Evolutionary conservation across 2,113 vertebrate genomes (phyloP).

Genomic region (Apodemus sylvaticus): DNA sequence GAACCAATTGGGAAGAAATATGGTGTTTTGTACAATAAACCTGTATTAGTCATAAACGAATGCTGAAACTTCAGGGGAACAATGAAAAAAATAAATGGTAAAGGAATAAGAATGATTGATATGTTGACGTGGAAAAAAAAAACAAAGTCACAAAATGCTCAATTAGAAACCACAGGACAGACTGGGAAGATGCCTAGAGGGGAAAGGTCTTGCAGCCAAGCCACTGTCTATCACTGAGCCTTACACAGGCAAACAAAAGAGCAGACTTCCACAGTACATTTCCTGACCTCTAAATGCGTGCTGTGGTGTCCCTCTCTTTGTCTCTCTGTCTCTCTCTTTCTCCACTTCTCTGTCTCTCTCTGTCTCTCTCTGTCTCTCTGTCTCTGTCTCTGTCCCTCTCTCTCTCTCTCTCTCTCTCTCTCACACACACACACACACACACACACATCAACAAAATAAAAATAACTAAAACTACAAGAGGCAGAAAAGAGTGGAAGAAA

Average conservation of each 20-base stretch:
- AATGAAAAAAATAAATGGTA: background rate
- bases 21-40: background rate
- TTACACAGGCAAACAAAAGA: background rate
- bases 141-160: background rate
- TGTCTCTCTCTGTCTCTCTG: background rate
- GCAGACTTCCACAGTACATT: background rate
- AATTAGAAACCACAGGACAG: background rate
- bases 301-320: background rate
- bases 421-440: background rate
- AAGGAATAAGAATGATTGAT: background rate
- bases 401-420: background rate
- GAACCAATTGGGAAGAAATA: background rate
- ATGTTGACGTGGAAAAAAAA: background rate
- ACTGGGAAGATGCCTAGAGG: background rate
- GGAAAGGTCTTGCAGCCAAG: background rate
- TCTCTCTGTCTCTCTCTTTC: no score
- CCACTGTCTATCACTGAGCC: background rate
- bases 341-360: background rate
- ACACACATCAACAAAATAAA: background rate
- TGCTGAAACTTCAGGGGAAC: background rate
- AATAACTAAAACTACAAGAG: background rate
- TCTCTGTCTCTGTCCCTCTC: no score
- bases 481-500: background rate
- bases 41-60: background rate
- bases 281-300: background rate